Evolutionary conservation across 2,888 invertebrate genomes (phyloP).

Genomic region (Lapara coniferarum): DNA sequence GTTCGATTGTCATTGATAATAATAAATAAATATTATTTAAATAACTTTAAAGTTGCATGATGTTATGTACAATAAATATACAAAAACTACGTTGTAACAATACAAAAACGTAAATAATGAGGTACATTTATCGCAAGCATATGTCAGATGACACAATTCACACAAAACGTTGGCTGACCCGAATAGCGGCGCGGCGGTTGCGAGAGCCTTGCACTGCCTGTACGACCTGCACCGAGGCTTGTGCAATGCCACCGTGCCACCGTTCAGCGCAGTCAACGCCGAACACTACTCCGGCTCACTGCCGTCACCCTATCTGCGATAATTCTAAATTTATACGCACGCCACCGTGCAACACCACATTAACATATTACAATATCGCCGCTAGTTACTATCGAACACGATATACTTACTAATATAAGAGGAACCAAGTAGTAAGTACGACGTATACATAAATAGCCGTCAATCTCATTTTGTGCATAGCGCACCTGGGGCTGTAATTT

Average conservation of each 20-base stretch:
- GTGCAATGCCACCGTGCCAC: constrained; percentile 68
- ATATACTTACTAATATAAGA: constrained; percentile 25
- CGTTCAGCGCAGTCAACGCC: background rate
- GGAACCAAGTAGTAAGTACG: background rate
- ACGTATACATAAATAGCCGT: no score
- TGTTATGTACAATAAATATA: constrained; percentile 14
- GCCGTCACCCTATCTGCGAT: background rate
- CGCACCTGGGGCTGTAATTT: background rate
- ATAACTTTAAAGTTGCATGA: background rate
- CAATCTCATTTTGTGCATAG: no score
- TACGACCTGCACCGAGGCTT: constrained; percentile 75
- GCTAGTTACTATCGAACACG: constrained; percentile 30
- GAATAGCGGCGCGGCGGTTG: constrained; percentile 75
- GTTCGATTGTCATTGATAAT: no score
- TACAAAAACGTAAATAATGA: constrained; percentile 45
- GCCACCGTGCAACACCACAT: background rate
- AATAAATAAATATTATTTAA: no score
- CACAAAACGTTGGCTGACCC: constrained; percentile 81
- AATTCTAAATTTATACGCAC: constrained; percentile 10
- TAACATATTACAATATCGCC: constrained; percentile 4
- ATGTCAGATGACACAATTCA: constrained; percentile 81
- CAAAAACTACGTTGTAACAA: constrained; percentile 25
- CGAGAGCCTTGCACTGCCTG: constrained; percentile 73
- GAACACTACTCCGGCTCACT: background rate
- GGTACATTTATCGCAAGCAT: constrained; percentile 60